Evolutionary conservation across 2,113 vertebrate genomes (phyloP).

Genomic region (Oryzias melastigma): DNA sequence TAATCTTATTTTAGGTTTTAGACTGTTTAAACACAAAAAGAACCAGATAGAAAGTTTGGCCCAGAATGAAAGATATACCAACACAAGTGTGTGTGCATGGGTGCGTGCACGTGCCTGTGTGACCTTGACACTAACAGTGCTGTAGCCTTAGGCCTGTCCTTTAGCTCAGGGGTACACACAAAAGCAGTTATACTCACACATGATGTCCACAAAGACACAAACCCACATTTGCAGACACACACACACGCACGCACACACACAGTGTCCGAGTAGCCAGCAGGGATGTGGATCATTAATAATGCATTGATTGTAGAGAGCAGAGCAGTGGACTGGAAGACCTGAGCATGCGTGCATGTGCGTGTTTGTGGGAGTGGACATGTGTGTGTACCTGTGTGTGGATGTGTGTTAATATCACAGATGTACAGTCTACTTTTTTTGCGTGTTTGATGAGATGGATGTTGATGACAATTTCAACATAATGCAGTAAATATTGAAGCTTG

Average conservation of each 20-base stretch:
- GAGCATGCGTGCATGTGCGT: slow-evolving; percentile 6
- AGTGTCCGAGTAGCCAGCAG: slow-evolving; percentile 27
- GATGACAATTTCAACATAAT: no score
- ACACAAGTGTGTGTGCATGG: slow-evolving; percentile 1
- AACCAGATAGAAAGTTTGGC: neutral
- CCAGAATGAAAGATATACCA: no score
- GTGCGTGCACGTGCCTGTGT: slow-evolving; percentile 9
- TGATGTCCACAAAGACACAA: neutral
- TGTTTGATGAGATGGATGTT: neutral
- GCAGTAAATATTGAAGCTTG: no score
- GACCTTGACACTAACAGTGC: slow-evolving; percentile 50
- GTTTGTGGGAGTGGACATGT: neutral
- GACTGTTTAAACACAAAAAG: neutral
- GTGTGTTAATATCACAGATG: neutral
- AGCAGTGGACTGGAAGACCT: slow-evolving; percentile 45
- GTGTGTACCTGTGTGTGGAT: neutral
- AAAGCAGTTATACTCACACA: neutral
- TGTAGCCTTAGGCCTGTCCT: slow-evolving; percentile 46
- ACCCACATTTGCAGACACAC: slow-evolving; percentile 2
- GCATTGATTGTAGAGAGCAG: slow-evolving; percentile 59
- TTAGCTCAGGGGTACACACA: slow-evolving; percentile 18
- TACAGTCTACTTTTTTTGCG: no score
- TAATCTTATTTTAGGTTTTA: neutral
- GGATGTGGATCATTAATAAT: slow-evolving; percentile 66
- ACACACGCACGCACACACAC: slow-evolving; percentile 13